Evolutionary conservation across 2,113 vertebrate genomes (phyloP), one percentile per base, ranked within the genome.

Genomic region (Tetraodon nigroviridis): DNA sequence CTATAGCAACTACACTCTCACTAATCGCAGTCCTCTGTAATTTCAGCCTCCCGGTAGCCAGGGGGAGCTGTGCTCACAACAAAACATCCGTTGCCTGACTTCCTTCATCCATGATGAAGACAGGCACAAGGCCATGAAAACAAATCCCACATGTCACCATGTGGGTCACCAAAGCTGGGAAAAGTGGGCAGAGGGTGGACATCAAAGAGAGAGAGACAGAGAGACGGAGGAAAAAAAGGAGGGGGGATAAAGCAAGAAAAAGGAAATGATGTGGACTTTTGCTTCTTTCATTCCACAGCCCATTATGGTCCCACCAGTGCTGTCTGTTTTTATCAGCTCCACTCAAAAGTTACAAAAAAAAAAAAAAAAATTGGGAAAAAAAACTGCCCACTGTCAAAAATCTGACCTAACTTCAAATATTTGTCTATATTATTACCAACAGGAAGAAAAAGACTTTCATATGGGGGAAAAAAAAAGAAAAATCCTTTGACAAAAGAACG

Each of bases 31-130:
- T 92, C 92, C 93, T 94, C 93, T 94, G 94, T 93, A 94, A 95
- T 96, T 95, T 92, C 94, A 94, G 92, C 89, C 93, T 93, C 89
- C 90, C 90, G 91, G 90, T 93, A 95, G 94, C 93, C 93, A 94
- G 93, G 92, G 94, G 94, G 92, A 93, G 94, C 91, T 92, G 91
- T 90, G 91, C 90, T 89, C 80, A 85, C 78, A 81, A 85, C 68
- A 82, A 76, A 79, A 44, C 51, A 47, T 44, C 61, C 46, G 61
- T 41, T 59, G 18, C 55, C 64, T 64, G 57, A 40, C 64, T 73
- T 49, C 58, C 41, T 41, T 55, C 37, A 22, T 56, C 55, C 21
- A 61, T 69, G 72, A 73, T 40, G 77, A 80, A 55, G 66, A 32
- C 64, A 63, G 67, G 64, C 71, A 65, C 50, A 69, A 67, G 51